Percentiles rank a stretch among this genome's conserved stretches.
These are phyloP conservation scores for Eubasilissa splendida DNA, from an alignment of 2,888 invertebrate genomes.

Conservation along the genomic window DNA sequence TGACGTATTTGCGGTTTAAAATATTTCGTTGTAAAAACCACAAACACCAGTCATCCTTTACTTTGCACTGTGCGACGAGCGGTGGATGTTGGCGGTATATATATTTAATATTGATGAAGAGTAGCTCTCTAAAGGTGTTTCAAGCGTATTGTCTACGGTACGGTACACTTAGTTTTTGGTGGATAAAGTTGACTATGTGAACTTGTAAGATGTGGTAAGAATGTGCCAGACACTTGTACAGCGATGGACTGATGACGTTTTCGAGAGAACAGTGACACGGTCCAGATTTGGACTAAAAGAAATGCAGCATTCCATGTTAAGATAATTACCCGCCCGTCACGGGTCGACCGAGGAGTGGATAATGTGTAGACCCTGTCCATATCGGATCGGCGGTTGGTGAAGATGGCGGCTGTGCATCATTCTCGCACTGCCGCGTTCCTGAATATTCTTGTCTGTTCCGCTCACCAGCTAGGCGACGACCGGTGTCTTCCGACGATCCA, in stretches of 20 bases:
- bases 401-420: no score
- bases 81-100: not conserved
- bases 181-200: conserved; percentile 24
- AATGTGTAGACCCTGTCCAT: conserved; percentile 14
- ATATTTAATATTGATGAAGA: not conserved
- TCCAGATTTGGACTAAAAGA: conserved; percentile 7
- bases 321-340: conserved; percentile 33
- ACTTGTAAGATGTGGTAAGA: not conserved
- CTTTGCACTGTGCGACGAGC: conserved; percentile 8
- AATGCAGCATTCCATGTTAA: conserved; percentile 56
- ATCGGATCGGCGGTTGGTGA: conserved; percentile 1
- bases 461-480: no score
- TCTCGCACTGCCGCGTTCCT: no score
- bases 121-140: conserved; percentile 24
- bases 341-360: not conserved
- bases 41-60: not conserved
- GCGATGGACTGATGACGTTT: not conserved
- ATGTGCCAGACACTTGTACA: not conserved
- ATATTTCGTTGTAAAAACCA: no score
- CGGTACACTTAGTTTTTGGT: conserved; percentile 21
- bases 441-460: no score
- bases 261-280: conserved; percentile 14
- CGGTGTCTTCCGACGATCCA: no score
- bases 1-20: no score
- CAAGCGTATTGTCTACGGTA: conserved; percentile 5